Base-by-base conservation (phyloP, 2,888 invertebrate genomes). In the Alviniconcha strummeri region DNA sequence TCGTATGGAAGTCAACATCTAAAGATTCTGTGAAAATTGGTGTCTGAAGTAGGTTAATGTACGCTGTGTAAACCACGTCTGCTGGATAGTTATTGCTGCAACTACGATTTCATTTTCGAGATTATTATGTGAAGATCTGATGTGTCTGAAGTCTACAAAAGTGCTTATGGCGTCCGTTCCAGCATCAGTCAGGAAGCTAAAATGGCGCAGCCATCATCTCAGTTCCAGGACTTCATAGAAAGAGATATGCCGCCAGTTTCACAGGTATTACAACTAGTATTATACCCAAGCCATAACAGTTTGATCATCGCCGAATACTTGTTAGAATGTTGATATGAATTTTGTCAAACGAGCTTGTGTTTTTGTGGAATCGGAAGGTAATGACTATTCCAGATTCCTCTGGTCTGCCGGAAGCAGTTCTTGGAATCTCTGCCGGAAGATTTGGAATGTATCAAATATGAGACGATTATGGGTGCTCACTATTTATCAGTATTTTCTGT, bases 231-330 rank as follows among this genome's bases (percentile, higher is more conserved):
- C 83, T 85, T 86, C 83, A 83, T 87, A 87, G 87, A 86, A 80
- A 71, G 84, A 79, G 84, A 85, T 78, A 87, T 89, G 88, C 89
- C 88, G 60, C 86, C 87, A 72, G 88, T 87, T 36, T 86, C 88
- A 77, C 89, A 88, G 87, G 88, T 89, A 87, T n/a, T 80, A 64
- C 55, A 15, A 17, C 17, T 64, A 5, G 15, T n/a, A n/a, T 52
- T 52, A 17, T 75, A 11, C 19, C 36, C 11, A 9, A n/a, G 13
- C 52, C 7, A 54, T 36, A 77, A 17, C 11, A 17, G 60, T 60
- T 60, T 60, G 60, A 60, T 13, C 60, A 11, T 60, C 13, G 60
- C 60, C 13, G 9, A 60, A 60, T 60, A 13, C 9, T 13, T 60
- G 8, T 4, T 1, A 11, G 9, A 60, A 11, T 60, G 60, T 60